Percentiles rank a stretch among this genome's conserved stretches.
Evolutionary conservation across 2,888 invertebrate genomes (phyloP).

Genomic region (Netelia virgata): DNA sequence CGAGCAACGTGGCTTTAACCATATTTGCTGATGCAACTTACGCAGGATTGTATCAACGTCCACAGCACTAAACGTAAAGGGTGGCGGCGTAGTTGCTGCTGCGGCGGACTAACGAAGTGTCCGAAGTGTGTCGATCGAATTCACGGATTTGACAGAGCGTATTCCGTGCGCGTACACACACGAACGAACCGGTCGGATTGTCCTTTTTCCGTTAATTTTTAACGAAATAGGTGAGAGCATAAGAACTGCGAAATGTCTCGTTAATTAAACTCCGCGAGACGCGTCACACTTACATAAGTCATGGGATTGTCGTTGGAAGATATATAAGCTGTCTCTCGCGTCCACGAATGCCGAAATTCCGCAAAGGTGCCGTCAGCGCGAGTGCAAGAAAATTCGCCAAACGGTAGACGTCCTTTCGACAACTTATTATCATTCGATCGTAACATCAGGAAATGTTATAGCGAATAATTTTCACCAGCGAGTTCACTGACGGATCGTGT

Average conservation of each 20-base stretch:
- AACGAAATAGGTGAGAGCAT: constrained; percentile 61
- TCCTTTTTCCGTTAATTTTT: constrained; percentile 42
- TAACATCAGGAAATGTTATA: constrained; percentile 3
- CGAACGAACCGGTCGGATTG: constrained; percentile 31
- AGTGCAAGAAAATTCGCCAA: constrained; percentile 73
- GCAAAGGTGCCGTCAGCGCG: constrained; percentile 71
- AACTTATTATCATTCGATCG: constrained; percentile 21
- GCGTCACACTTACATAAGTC: constrained; percentile 2
- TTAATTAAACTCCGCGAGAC: not conserved
- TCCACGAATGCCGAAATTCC: constrained; percentile 70
- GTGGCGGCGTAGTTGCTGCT: too few relatives aligned
- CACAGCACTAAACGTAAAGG: too few relatives aligned
- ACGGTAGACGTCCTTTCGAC: constrained; percentile 73
- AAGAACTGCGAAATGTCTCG: not conserved
- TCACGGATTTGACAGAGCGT: constrained; percentile 34
- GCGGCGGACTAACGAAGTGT: too few relatives aligned
- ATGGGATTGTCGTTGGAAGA: not conserved
- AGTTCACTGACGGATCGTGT: constrained; percentile 2
- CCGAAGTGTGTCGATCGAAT: too few relatives aligned
- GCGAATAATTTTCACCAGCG: not conserved
- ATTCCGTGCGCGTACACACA: constrained; percentile 51
- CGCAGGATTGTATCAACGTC: not conserved
- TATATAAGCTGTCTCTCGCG: not conserved
- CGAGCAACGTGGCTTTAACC: not conserved
- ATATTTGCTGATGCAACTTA: not conserved